These are phyloP conservation scores for Amphiprion ocellaris DNA, from an alignment of 2,113 vertebrate genomes.

Conservation along the genomic window DNA sequence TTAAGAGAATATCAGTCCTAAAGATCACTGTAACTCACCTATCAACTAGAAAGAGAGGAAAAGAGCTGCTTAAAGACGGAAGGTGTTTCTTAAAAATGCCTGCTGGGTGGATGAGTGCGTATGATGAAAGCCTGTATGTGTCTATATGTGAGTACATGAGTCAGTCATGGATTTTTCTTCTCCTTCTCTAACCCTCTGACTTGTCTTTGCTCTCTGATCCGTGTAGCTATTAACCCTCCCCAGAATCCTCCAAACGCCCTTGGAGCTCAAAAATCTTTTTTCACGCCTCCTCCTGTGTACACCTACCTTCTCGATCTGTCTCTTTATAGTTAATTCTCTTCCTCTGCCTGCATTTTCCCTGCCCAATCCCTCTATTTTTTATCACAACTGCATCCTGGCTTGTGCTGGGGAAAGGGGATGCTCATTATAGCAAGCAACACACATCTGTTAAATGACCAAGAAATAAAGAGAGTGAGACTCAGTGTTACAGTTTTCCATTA, in stretches of 20 bases:
- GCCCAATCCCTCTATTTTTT: slow-evolving; percentile 42
- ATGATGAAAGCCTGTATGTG: slow-evolving; percentile 24
- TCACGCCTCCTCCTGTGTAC: slow-evolving; percentile 48
- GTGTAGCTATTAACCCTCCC: slow-evolving; percentile 30
- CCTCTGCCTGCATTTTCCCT: slow-evolving; percentile 19
- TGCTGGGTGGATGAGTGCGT: slow-evolving; percentile 42
- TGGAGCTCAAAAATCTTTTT: slow-evolving; percentile 32
- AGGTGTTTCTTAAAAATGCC: slow-evolving; percentile 35
- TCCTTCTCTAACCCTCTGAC: slow-evolving; percentile 25
- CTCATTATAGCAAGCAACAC: slow-evolving; percentile 13
- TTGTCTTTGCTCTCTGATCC: slow-evolving; percentile 36
- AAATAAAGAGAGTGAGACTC: slow-evolving; percentile 1
- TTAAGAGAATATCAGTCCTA: slow-evolving; percentile 14
- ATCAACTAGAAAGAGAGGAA: slow-evolving; percentile 7
- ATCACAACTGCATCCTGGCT: slow-evolving; percentile 14
- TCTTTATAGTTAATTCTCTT: slow-evolving; percentile 41
- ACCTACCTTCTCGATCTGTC: slow-evolving; percentile 45
- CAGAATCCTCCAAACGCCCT: slow-evolving; percentile 40
- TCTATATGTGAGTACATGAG: slow-evolving; percentile 21
- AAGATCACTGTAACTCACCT: slow-evolving; percentile 4
- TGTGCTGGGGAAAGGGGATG: slow-evolving; percentile 11
- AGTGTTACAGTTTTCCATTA: slow-evolving; percentile 16
- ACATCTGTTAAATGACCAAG: slow-evolving; percentile 11
- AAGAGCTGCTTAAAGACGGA: slow-evolving; percentile 35
- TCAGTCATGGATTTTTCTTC: slow-evolving; percentile 13